Evolutionary conservation across 2,113 vertebrate species (phyloP).

Genomic region (Laterallus jamaicensis): DNA sequence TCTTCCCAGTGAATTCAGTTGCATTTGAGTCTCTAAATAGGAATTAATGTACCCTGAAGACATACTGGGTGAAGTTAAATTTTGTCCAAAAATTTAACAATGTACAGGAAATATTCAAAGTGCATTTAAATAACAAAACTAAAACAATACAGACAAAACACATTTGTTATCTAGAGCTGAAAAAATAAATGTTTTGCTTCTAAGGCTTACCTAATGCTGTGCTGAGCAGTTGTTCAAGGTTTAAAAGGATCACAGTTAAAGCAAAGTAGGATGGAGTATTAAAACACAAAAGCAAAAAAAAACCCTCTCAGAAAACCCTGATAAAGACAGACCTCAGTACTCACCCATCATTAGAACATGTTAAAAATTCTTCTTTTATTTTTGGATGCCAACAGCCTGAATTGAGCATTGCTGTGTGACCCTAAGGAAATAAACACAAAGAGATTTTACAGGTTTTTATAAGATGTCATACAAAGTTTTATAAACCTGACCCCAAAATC

Average conservation of each 20-base stretch:
- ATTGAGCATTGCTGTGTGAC: slow-evolving; percentile 98
- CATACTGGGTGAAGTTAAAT: neutral
- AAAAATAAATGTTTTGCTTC: neutral
- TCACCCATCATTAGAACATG: slow-evolving; percentile 98
- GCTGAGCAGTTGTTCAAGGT: neutral
- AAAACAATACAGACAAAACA: neutral
- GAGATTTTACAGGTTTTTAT: neutral
- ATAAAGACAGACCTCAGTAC: slow-evolving; percentile 45
- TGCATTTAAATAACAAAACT: neutral
- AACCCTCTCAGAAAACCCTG: neutral
- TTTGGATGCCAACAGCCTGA: slow-evolving; percentile 97
- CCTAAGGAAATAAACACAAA: slow-evolving; percentile 75
- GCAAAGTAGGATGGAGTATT: neutral
- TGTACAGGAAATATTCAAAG: neutral
- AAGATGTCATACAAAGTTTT: neutral
- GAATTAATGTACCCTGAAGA: neutral
- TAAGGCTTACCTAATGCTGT: neutral
- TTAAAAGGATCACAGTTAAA: neutral
- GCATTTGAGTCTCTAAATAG: neutral
- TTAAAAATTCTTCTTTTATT: slow-evolving; percentile 97
- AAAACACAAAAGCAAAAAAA: neutral
- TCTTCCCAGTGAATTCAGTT: neutral
- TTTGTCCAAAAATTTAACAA: neutral
- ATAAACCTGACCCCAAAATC: neutral
- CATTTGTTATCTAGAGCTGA: neutral